Percentiles rank a stretch among this genome's conserved stretches.
Evolutionary conservation across 2,113 vertebrate species (phyloP).

Genomic region (Cnemophilus loriae): DNA sequence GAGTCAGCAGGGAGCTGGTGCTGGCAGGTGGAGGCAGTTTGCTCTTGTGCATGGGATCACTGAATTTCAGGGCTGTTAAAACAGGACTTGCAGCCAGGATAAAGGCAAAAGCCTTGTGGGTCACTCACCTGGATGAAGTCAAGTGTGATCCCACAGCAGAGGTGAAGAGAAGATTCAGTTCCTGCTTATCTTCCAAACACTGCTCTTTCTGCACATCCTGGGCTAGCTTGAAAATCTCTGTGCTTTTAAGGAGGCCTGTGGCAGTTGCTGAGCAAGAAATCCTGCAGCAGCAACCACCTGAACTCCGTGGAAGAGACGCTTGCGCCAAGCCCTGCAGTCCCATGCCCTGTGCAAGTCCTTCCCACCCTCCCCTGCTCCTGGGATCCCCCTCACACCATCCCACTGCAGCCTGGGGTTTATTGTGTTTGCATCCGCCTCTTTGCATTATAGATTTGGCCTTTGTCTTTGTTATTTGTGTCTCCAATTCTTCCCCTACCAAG

Average conservation of each 20-base stretch:
- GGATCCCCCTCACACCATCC: background rate
- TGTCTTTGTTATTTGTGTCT: slow-evolving; percentile 31
- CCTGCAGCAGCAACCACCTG: background rate
- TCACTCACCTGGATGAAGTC: background rate
- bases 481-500: background rate
- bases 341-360: background rate
- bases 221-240: background rate
- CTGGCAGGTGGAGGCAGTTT: background rate
- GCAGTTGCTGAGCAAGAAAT: background rate
- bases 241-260: background rate
- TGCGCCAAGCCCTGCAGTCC: background rate
- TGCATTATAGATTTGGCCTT: slow-evolving; percentile 18
- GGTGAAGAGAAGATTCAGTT: background rate
- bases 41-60: background rate
- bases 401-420: background rate
- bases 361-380: background rate
- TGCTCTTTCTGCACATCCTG: background rate
- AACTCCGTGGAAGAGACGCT: background rate
- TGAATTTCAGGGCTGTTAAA: background rate
- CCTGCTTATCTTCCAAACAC: background rate
- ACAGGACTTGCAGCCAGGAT: background rate
- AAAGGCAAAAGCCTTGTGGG: background rate
- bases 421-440: background rate
- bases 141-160: background rate
- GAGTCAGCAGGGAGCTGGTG: background rate